These are phyloP conservation scores for Toxostoma redivivum DNA, from an alignment of 2,113 vertebrate species.

Conservation along the genomic window DNA sequence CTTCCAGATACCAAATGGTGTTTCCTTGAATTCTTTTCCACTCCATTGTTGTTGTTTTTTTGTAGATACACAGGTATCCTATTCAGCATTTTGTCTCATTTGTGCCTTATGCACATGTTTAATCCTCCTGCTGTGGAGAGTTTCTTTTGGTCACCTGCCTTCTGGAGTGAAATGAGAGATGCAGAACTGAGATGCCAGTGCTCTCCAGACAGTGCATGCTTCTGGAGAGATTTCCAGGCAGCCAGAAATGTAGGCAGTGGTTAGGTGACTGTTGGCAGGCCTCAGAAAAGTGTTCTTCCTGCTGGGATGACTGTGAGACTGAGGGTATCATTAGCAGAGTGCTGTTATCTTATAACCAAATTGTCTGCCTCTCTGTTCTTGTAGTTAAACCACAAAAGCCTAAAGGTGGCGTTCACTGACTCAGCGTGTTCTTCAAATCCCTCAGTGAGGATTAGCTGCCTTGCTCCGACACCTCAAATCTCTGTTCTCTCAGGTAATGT, in stretches of 20 bases:
- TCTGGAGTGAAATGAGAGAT: neutral
- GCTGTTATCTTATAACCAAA: neutral
- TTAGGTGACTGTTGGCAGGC: neutral
- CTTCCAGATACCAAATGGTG: neutral
- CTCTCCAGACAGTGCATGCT: neutral
- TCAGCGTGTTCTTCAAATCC: neutral
- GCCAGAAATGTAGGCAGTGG: neutral
- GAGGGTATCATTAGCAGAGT: neutral
- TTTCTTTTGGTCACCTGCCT: neutral
- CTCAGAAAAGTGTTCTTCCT: neutral
- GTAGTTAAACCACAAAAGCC: conserved; percentile 3
- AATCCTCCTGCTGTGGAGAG: neutral
- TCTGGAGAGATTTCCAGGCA: neutral
- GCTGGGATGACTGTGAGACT: neutral
- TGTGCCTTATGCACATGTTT: neutral
- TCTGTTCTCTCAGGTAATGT: conserved; percentile 61
- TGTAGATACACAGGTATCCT: neutral
- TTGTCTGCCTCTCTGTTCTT: neutral
- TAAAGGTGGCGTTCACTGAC: neutral
- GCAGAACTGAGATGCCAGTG: neutral
- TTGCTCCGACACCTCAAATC: conserved; percentile 29
- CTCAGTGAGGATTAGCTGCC: conserved; percentile 31
- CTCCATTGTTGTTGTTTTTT: neutral
- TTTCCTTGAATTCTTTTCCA: neutral
- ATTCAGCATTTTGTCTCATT: neutral